Evolutionary conservation across 2,113 vertebrate species (phyloP).

Genomic region (Thamnaconus septentrionalis): DNA sequence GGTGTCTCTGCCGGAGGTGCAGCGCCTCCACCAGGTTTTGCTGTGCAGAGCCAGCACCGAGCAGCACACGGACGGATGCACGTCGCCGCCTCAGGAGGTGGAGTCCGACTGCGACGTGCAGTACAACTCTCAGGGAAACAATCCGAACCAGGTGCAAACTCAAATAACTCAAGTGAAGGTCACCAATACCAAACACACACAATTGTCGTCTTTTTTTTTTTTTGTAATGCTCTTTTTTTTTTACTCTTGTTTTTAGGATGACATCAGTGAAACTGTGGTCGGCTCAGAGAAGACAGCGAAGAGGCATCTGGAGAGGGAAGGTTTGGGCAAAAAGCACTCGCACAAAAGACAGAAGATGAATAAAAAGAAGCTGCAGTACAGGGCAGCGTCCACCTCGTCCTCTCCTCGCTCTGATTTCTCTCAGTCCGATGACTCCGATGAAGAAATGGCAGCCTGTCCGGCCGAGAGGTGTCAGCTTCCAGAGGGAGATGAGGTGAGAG

Average conservation of each 20-base stretch:
- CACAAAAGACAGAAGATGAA: constrained; percentile 86
- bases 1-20: constrained; percentile 89
- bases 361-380: constrained; percentile 74
- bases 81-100: constrained; percentile 54
- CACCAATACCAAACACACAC: background rate
- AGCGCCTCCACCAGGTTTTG: constrained; percentile 85
- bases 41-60: constrained; percentile 74
- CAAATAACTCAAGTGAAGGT: background rate
- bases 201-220: background rate
- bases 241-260: constrained; percentile 51
- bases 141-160: constrained; percentile 56
- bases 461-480: constrained; percentile 91
- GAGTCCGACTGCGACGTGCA: constrained; percentile 51
- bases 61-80: constrained; percentile 57
- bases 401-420: constrained; percentile 83
- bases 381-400: constrained; percentile 76
- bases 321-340: constrained; percentile 77
- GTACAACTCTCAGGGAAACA: constrained; percentile 66
- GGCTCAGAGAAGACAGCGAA: constrained; percentile 86
- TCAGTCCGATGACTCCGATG: constrained; percentile 90
- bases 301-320: constrained; percentile 82
- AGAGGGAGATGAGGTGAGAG: constrained; percentile 93
- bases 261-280: constrained; percentile 72
- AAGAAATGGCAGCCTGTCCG: constrained; percentile 91
- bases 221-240: background rate